Evolutionary conservation across 2,113 vertebrate species (phyloP), one percentile per base, ranked within the genome.

Genomic region (Apus apus): DNA sequence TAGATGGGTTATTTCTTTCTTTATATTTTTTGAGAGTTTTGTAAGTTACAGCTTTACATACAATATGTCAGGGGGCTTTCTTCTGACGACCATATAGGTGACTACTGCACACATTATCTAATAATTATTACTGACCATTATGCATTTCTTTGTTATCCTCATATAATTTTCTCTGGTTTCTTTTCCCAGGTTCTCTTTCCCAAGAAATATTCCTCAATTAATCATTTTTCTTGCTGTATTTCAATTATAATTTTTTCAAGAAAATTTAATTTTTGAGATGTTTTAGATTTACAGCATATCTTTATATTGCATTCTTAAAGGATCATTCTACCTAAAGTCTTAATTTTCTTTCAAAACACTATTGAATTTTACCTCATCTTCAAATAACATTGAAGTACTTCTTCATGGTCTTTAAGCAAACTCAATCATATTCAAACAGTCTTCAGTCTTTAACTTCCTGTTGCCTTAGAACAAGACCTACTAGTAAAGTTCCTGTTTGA

Each of bases 141-240:
- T 46, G 45, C 38, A 46, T 46, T 82, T 85, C 77, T 60, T 81
- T 78, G 29, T 46, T 61, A 32, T 50, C 46, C 40, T n/a, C 15
- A 21, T 29, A 50, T 34, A 18, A 58, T 87, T 73, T 84, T 75
- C n/a, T 45, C 56, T 58, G 36, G n/a, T 76, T 95, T 91, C 3
- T 36, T 53, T 87, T 90, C 75, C 22, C 87, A 89, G 68, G 43
- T 77, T 83, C 20, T 79, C 11, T 87, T 46, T 70, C 40, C 58
- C 38, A 38, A 60, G 71, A 56, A 96, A 93, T 79, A 96, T 83
- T 82, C 72, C 85, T 77, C 79, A 87, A 60, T 66, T 34, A 79
- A 85, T 80, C 50, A 80, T 56, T 46, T 82, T 61, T 64, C 57
- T 76, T 23, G 8, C 29, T 73, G 43, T 51, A 76, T 61, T 92